Percentiles rank a stretch among this genome's conserved stretches.
Conservation (phyloP, 2,888 invertebrate species). For the Nudaria mundana region DNA sequence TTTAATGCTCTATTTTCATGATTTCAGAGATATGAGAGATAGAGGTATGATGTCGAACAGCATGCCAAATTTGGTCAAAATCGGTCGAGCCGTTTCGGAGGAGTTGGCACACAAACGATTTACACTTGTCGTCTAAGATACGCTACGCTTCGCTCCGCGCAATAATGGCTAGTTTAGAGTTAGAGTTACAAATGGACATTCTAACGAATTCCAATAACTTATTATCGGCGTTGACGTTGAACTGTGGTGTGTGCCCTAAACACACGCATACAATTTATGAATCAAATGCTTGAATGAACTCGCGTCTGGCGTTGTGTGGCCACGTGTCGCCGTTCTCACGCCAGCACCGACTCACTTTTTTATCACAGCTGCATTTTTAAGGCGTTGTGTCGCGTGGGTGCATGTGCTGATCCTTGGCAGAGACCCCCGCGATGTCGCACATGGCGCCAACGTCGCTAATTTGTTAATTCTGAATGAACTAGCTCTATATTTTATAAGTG, state of each 20-base stretch:
- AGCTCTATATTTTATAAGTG: conserved; percentile 31
- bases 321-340: conserved; percentile 78
- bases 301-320: conserved; percentile 44
- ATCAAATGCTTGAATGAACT: conserved; percentile 79
- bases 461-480: conserved; percentile 59
- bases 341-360: conserved; percentile 59
- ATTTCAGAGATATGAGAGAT: too few relatives aligned
- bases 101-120: too few relatives aligned
- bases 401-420: conserved; percentile 57
- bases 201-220: too few relatives aligned
- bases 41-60: too few relatives aligned
- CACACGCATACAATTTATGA: conserved; percentile 64
- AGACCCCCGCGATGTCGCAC: conserved; percentile 68
- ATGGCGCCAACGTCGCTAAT: conserved; percentile 73
- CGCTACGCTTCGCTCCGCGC: too few relatives aligned
- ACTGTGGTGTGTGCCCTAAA: conserved; percentile 39
- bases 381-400: conserved; percentile 67
- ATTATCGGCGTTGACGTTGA: conserved; percentile 20
- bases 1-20: too few relatives aligned
- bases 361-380: conserved; percentile 62
- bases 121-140: too few relatives aligned
- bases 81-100: too few relatives aligned
- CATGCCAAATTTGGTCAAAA: too few relatives aligned
- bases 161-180: too few relatives aligned
- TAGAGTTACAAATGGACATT: too few relatives aligned